Percentiles rank a stretch among this genome's conserved stretches.
Evolutionary conservation across 2,888 invertebrate genomes (phyloP).

Genomic region (Euclidia mi): DNA sequence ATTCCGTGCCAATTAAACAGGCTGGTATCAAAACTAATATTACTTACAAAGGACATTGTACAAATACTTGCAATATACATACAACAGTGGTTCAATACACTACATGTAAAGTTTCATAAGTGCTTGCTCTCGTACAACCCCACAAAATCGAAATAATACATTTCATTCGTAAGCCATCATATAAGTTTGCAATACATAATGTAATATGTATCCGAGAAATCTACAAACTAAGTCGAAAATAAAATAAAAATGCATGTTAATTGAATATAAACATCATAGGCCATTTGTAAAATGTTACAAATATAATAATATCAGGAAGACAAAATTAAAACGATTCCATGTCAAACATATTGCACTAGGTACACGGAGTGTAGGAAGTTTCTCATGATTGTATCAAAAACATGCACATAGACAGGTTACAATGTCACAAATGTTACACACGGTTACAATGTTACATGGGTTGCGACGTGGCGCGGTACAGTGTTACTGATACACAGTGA

Average conservation of each 20-base stretch:
- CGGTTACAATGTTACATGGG: conserved; percentile 3
- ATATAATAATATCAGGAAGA: conserved; percentile 69
- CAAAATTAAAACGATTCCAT: conserved; percentile 59
- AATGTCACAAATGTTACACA: conserved; percentile 12
- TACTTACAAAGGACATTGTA: conserved; percentile 13
- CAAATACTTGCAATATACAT: conserved; percentile 19
- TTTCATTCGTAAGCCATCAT: conserved; percentile 60
- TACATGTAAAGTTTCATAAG: conserved; percentile 46
- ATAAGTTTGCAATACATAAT: conserved; percentile 58
- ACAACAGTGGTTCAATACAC: conserved; percentile 7
- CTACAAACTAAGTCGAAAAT: conserved; percentile 63
- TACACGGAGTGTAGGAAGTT: conserved; percentile 35
- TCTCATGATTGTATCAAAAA: conserved; percentile 36
- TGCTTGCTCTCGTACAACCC: conserved; percentile 51
- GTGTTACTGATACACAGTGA: too few relatives aligned
- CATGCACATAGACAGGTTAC: conserved; percentile 9
- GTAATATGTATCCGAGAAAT: conserved; percentile 57
- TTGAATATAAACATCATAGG: conserved; percentile 68
- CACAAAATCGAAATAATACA: conserved; percentile 55
- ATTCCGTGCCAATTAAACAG: conserved; percentile 12
- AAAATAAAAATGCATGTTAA: conserved; percentile 70
- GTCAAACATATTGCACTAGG: conserved; percentile 68
- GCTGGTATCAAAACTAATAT: conserved; percentile 25
- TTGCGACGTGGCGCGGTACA: conserved; percentile 4
- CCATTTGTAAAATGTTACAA: conserved; percentile 68